Evolutionary conservation across 2,888 invertebrate species (phyloP), one percentile per base, ranked within the genome.

Genomic region (Allolobophora icterica): DNA sequence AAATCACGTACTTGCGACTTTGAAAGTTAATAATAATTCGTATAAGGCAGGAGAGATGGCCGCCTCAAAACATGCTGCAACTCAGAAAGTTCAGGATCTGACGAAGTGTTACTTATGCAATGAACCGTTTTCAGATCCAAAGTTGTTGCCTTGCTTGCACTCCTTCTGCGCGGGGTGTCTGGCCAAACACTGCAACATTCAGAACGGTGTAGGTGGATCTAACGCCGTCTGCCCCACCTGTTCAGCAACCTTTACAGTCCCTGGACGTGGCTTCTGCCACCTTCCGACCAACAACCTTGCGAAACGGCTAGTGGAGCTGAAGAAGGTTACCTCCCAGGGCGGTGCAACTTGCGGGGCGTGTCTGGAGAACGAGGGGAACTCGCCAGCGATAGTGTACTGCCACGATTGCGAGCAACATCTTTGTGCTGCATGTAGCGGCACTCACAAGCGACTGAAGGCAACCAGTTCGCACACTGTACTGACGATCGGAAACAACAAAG

Each of bases 391-490:
- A 8, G 71, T 71, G 30, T 71, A 71, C 71, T 71, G 71, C n/a
- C 71, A 71, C 71, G 71, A 71, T n/a, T 71, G 71, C 71, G 71
- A 71, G n/a, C 71, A 71, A 13, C n/a, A 71, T 71, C n/a, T 71
- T 30, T 71, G 71, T n/a, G n/a, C 71, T 0, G 71, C 71, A 3
- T 71, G 71, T 71, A 71, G n/a, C 71, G n/a, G 8, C 71, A 71
- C 11, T 1, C 71, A 71, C 71, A 71, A 71, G 71, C 6, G n/a
- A n/a, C 71, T 71, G 71, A 71, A 71, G 71, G 17, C 71, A 4
- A 71, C 71, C 71, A 71, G 71, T 71, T 71, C 71, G 8, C 71
- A 71, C 71, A 71, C 30, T n/a, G 71, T 71, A n/a, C n/a, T 71
- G 30, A n/a, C 30, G 11, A 30, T 71, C n/a, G 71, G 71, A 30